Conservation (phyloP, 2,113 vertebrate genomes). For the Oreocharis arfaki region DNA sequence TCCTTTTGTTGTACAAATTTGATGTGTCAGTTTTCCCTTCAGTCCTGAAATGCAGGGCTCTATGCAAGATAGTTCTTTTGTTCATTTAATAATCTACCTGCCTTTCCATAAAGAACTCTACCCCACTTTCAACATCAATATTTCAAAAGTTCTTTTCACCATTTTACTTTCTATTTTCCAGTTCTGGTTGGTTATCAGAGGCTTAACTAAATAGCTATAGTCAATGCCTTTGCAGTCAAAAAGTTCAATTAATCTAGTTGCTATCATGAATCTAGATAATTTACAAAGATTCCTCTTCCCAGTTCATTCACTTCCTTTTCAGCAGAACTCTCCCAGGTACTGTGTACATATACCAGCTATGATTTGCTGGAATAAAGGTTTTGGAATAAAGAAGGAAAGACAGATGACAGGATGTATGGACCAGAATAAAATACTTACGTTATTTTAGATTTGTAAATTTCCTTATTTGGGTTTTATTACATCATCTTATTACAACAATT, state of each 20-base stretch:
- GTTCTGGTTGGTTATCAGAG: background rate
- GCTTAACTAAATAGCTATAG: conserved; percentile 17
- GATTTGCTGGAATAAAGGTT: background rate
- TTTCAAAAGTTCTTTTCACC: conserved; percentile 16
- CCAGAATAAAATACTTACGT: background rate
- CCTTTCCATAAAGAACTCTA: conserved; percentile 1
- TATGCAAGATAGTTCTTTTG: conserved; percentile 27
- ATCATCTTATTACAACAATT: background rate
- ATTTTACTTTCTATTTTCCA: background rate
- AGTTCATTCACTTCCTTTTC: background rate
- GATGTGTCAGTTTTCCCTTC: conserved; percentile 12
- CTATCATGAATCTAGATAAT: conserved; percentile 7
- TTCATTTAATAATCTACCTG: conserved; percentile 32
- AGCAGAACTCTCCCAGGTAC: background rate
- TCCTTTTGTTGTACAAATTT: conserved; percentile 9
- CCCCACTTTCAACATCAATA: background rate
- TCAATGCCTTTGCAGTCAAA: conserved; percentile 8
- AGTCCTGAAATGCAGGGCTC: background rate
- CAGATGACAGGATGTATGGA: background rate
- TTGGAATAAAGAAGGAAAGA: background rate
- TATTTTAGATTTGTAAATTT: background rate
- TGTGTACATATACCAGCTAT: background rate
- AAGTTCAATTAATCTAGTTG: conserved; percentile 19
- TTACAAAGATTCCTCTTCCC: conserved; percentile 14
- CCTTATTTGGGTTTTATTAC: background rate